Base-by-base conservation (phyloP, 1,140 invertebrate genomes). In the Panagrolaimus sp. region DNA sequence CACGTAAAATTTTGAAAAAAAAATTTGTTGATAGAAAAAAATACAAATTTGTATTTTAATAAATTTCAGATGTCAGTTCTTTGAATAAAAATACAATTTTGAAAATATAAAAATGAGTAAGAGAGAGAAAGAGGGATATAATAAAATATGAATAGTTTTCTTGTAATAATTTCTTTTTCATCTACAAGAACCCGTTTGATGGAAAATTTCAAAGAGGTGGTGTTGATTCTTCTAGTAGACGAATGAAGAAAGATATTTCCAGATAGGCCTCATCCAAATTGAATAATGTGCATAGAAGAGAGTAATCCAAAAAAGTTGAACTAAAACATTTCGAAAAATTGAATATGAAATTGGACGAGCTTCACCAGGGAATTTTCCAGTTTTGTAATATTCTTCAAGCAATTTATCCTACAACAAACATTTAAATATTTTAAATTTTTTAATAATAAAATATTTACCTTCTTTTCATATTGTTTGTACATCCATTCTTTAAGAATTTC, bases 281-380 rank as follows among this genome's bases (percentile, higher is more conserved):
- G 69, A 17, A 46, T 73, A 73, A 48, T 79, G 78, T 6, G 63
- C 69, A 52, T 79, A 79, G 72, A 79, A 79, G 15, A 81, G 52
- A 10, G 71, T 21, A 8, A 76, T 47, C 78, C 78, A 79, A 67
- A 79, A 79, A 8, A 81, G 21, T 46, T 78, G 76, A 14, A 81
- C 67, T 44, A 75, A 8, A 26, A 76, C 43, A 32, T 55, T 73
- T 28, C 72, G 67, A 24, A 65, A 48, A 58, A 67, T 48, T 10
- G 76, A 55, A 43, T 80, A 73, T 15, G 78, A 17, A 12, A 80
- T 68, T 15, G 52, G 58, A n/a, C 70, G 44, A n/a, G 52, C 26
- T 8, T 75, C 65, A 44, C 71, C 68, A 10, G 68, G 67, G 43
- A 79, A 79, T 0, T 46, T 47, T 17, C 78, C 77, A 10, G 69